A percentile compares a stretch with the other conserved stretches of the same genome.
These are phyloP conservation scores for Corythaixoides concolor DNA, from an alignment of 2,113 vertebrate species.

Conservation along the genomic window DNA sequence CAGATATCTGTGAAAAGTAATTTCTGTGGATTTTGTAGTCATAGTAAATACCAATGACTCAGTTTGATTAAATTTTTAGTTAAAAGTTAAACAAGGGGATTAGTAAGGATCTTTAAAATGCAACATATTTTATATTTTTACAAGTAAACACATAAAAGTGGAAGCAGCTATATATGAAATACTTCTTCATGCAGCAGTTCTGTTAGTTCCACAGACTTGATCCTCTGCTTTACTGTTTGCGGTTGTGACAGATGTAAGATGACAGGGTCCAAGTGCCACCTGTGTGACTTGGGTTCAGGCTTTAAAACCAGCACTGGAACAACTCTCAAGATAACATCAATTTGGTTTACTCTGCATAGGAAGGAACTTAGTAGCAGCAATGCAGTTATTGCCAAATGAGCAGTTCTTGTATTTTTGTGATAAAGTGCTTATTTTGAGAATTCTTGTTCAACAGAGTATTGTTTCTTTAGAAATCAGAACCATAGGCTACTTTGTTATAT, in stretches of 20 bases:
- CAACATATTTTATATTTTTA: not conserved
- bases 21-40: not conserved
- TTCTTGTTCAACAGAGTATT: not conserved
- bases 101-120: not conserved
- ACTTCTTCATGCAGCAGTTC: accelerated
- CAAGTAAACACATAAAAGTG: not conserved
- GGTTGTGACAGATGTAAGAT: not conserved
- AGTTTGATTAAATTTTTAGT: not conserved
- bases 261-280: not conserved
- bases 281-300: conserved; percentile 5
- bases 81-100: not conserved
- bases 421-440: not conserved
- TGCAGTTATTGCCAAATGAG: conserved; percentile 33
- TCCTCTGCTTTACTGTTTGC: not conserved
- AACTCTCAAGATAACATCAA: conserved; percentile 18
- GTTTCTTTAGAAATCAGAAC: not conserved
- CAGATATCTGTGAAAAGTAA: not conserved
- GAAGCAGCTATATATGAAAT: not conserved
- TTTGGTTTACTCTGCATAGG: conserved; percentile 39
- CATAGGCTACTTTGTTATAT: not conserved
- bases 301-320: conserved; percentile 8
- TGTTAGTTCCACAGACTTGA: accelerated
- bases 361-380: conserved; percentile 10
- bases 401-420: not conserved
- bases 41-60: not conserved